phyloP scores from a whole-genome alignment of 2,113 vertebrate genomes.

The Chamaetylas fuelleborni region DNA sequence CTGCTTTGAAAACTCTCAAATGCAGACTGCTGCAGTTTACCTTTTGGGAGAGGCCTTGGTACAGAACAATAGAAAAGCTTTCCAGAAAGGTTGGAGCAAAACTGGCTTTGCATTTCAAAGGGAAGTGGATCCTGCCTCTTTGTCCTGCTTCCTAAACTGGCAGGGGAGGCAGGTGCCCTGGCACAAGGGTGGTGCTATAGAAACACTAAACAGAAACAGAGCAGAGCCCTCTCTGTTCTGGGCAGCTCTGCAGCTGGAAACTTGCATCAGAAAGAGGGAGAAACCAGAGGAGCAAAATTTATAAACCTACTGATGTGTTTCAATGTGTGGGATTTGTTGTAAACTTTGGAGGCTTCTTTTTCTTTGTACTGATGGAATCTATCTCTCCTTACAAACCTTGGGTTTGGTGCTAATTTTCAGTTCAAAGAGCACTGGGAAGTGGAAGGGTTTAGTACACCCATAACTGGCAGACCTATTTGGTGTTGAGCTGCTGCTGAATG shows the following conservation, averaged over 20 bases:
- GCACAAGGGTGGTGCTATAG: background rate
- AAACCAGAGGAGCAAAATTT: background rate
- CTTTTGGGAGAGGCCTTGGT: background rate
- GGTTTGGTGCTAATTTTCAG: background rate
- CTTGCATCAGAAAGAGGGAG: background rate
- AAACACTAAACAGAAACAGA: background rate
- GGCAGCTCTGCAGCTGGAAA: background rate
- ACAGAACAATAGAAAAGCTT: background rate
- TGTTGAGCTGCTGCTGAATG: background rate
- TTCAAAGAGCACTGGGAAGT: background rate
- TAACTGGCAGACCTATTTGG: background rate
- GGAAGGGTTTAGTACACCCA: background rate
- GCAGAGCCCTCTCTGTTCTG: background rate
- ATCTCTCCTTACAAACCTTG: background rate
- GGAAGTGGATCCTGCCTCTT: background rate
- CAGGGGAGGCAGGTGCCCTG: background rate
- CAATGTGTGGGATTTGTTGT: background rate
- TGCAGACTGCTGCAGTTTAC: background rate
- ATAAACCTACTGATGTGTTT: background rate
- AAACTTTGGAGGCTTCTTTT: background rate
- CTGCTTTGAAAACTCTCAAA: background rate
- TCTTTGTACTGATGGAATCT: background rate
- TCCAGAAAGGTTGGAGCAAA: background rate
- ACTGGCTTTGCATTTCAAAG: background rate
- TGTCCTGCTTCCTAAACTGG: background rate